phyloP scores from a whole-genome alignment of 2,888 invertebrate genomes.

The Orgyia antiqua region DNA sequence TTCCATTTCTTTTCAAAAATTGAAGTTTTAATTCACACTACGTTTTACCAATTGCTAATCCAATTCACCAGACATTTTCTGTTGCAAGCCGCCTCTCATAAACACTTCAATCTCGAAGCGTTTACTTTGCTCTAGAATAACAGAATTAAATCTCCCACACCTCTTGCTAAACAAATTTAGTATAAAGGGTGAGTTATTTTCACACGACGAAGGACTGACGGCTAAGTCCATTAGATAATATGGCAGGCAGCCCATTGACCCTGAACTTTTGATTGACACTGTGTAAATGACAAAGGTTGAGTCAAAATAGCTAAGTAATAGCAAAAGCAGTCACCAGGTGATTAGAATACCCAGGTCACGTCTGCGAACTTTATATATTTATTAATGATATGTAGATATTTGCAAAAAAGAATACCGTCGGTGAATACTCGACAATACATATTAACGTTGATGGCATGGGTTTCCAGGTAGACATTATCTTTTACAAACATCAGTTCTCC shows the following conservation, averaged over 20 bases:
- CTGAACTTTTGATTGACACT: conserved; percentile 54
- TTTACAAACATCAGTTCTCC: conserved; percentile 14
- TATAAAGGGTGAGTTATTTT: too few species aligned
- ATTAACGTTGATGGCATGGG: background rate
- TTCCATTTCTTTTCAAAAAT: too few species aligned
- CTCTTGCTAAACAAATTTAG: too few species aligned
- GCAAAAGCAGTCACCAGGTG: background rate
- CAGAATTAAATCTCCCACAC: too few species aligned
- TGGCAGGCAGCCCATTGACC: conserved; percentile 30
- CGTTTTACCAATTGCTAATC: too few species aligned
- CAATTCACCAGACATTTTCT: too few species aligned
- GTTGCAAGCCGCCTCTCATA: too few species aligned
- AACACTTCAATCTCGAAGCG: too few species aligned
- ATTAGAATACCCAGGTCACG: conserved; percentile 8
- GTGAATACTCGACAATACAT: background rate
- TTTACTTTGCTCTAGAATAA: too few species aligned
- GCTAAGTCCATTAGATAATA: conserved; percentile 43
- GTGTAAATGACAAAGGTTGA: conserved; percentile 42
- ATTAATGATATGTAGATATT: conserved; percentile 6
- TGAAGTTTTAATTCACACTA: too few species aligned
- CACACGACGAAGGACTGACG: conserved; percentile 43
- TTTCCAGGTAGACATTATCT: conserved; percentile 18
- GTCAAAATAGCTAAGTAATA: conserved; percentile 22
- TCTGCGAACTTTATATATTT: conserved; percentile 4
- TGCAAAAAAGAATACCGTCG: conserved; percentile 6